Base-by-base conservation (phyloP, 2,888 invertebrate genomes). In the Amblyjoppa fuscipennis region DNA sequence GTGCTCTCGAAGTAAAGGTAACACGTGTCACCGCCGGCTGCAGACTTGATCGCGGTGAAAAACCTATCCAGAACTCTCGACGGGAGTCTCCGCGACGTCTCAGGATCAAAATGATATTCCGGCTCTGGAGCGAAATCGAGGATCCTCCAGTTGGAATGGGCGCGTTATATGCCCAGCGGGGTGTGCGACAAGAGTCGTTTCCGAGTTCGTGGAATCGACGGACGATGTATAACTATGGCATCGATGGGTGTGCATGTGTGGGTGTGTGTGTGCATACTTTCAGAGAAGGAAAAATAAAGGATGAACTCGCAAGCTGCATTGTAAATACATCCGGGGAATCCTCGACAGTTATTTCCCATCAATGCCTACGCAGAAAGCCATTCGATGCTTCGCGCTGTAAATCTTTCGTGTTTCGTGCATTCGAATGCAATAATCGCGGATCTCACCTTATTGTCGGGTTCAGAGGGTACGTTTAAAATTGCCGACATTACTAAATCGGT, bases 191-290 rank as follows among this genome's bases (percentile, higher is more conserved):
- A 78, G 71, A 81, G 81, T 80, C 70, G 81, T 88, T 87, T 87
- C 86, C 86, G 59, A 87, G 86, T 88, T 87, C 88, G 84, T 70
- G 87, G 88, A 88, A 87, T 87, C 86, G 85, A 81, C 82, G 84
- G 82, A 78, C 45, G 45, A 49, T 3, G 3, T 49, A 16, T 16
- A 49, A 41, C 41, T 41, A 41, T 41, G 5, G 11, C 45, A 16
- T 49, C 45, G 45, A 49, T 49, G 73, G 76, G 75, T 78, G 49
- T 61, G 20, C 25, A 41, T 41, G 20, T 66, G 38, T 68, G 11
- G 34, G 78, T 51, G 38, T 61, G 11, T 45, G 78, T 51, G 28
- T 64, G 38, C 76, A 75, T 79, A 83, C 41, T 73, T 70, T 45
- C 64, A 25, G 20, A 53, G 70, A 77, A 31, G 16, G 64, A 45